Evolutionary conservation across 2,888 invertebrate species (phyloP).

Genomic region (Priocnemis perturbator): DNA sequence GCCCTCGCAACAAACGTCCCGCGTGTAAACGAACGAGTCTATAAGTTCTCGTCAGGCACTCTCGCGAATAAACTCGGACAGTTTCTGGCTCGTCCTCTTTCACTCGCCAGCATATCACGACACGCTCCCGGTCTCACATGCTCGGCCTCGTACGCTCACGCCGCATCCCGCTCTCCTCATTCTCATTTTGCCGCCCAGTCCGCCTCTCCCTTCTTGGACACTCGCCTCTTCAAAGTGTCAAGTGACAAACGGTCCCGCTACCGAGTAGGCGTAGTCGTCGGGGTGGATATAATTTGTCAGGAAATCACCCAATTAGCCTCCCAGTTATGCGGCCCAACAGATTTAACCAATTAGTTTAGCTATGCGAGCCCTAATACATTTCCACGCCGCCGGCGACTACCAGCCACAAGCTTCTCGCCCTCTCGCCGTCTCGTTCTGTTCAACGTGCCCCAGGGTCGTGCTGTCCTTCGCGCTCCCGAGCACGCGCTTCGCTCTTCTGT

Average conservation of each 20-base stretch:
- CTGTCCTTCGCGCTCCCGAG: conserved; percentile 35
- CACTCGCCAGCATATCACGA: conserved; percentile 17
- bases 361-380: conserved; percentile 75
- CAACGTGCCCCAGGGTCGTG: conserved; percentile 4
- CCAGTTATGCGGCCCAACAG: conserved; percentile 75
- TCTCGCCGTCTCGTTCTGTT: conserved; percentile 19
- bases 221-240: conserved; percentile 70
- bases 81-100: conserved; percentile 37
- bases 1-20: neutral
- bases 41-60: conserved; percentile 57
- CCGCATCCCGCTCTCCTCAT: neutral
- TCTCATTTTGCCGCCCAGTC: conserved; percentile 8
- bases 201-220: conserved; percentile 47
- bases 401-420: conserved; percentile 45
- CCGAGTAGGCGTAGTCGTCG: conserved; percentile 72
- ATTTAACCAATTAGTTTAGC: conserved; percentile 76
- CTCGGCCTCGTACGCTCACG: neutral
- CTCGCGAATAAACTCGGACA: conserved; percentile 63
- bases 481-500: conserved; percentile 24
- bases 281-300: conserved; percentile 75
- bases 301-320: conserved; percentile 76
- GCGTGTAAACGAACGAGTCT: conserved; percentile 61
- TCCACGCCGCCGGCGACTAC: conserved; percentile 64
- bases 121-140: no score
- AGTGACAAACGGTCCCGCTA: conserved; percentile 74